phyloP scores from a whole-genome alignment of 2,888 invertebrate genomes.

The Melinaea menophilus region DNA sequence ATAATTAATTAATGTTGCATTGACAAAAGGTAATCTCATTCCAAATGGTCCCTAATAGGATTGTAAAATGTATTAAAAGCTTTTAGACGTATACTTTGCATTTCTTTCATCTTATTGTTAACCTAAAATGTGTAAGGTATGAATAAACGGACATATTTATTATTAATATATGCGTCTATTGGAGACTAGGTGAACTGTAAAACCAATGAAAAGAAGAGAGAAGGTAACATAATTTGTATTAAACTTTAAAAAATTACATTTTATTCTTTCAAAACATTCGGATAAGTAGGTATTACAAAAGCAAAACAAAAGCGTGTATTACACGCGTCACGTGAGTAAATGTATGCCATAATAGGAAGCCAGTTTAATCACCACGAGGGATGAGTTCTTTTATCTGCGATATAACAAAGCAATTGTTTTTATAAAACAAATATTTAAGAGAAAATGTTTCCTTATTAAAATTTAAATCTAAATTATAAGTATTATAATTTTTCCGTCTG shows the following conservation, averaged over 20 bases:
- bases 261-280: background rate
- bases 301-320: conserved; percentile 1
- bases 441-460: background rate
- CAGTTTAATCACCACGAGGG: background rate
- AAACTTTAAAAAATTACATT: background rate
- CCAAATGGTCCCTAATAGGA: too few species aligned
- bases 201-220: too few species aligned
- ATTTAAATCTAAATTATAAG: background rate
- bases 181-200: too few species aligned
- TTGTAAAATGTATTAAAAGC: too few species aligned
- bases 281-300: background rate
- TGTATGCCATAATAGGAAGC: conserved; percentile 1
- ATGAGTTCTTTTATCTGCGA: conserved; percentile 1
- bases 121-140: too few species aligned
- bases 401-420: conserved; percentile 1
- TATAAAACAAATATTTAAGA: background rate
- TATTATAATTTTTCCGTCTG: background rate
- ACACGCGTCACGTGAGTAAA: conserved; percentile 3
- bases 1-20: too few species aligned
- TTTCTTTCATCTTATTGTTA: too few species aligned
- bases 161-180: too few species aligned
- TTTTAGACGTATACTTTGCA: too few species aligned
- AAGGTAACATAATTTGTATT: too few species aligned
- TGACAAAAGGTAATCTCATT: too few species aligned
- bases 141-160: too few species aligned